Conservation (phyloP, 2,113 vertebrate species). For the Pristiophorus japonicus region DNA sequence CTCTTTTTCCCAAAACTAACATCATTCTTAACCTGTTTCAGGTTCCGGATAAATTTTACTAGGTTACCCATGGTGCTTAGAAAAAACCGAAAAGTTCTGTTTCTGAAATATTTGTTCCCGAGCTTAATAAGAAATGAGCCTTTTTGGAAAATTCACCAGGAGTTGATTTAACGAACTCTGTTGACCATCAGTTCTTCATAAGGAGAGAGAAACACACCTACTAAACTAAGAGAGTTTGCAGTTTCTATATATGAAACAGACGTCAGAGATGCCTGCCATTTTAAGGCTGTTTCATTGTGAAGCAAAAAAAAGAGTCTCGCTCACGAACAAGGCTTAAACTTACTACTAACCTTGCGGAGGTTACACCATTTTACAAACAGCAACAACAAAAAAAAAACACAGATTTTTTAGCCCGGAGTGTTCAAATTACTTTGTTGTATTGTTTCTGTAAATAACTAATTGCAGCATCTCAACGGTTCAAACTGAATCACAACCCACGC, state of each 20-base stretch:
- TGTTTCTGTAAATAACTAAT: constrained; percentile 88
- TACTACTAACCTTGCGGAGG: constrained; percentile 80
- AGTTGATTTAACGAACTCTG: constrained; percentile 74
- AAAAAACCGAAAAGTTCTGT: constrained; percentile 88
- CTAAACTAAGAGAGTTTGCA: constrained; percentile 78
- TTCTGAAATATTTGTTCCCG: constrained; percentile 94
- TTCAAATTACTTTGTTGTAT: constrained; percentile 24
- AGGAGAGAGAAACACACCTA: constrained; percentile 57
- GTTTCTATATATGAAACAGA: constrained; percentile 61
- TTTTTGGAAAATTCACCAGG: constrained; percentile 77
- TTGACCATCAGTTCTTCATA: constrained; percentile 58
- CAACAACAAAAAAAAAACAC: background rate
- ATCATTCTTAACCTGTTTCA: constrained; percentile 91
- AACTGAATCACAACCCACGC: constrained; percentile 77
- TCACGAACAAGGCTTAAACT: constrained; percentile 66
- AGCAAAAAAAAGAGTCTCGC: constrained; percentile 56
- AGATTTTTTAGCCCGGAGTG: constrained; percentile 20
- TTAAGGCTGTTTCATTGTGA: constrained; percentile 78
- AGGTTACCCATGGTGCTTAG: constrained; percentile 90
- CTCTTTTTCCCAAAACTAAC: constrained; percentile 62
- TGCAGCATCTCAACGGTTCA: constrained; percentile 85
- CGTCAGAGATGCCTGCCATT: constrained; percentile 67
- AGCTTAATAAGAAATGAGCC: constrained; percentile 79
- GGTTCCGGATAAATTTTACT: constrained; percentile 96
- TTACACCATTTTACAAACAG: constrained; percentile 58